Conservation (phyloP, 2,797 vertebrate genomes). For the Sebastes vulpes region DNA sequence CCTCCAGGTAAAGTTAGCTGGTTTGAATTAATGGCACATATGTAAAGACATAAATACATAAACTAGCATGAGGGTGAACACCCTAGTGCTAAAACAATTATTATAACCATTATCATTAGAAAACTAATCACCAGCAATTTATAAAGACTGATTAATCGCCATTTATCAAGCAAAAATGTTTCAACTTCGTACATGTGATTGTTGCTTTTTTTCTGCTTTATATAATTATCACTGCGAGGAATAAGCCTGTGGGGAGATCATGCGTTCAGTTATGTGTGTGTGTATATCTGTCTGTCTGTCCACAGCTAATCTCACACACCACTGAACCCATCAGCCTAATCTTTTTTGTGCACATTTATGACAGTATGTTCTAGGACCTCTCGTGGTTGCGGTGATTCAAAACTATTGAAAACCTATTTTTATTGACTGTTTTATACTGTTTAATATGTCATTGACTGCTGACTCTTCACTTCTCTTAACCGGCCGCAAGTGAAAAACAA, state of each 20-base stretch:
- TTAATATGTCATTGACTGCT: not conserved
- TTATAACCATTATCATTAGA: not conserved
- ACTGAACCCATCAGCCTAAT: not conserved
- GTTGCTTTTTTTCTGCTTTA: not conserved
- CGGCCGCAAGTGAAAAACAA: too few species aligned
- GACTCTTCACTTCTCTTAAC: not conserved
- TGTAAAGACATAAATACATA: not conserved
- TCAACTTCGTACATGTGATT: not conserved
- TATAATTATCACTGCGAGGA: not conserved
- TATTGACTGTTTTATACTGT: not conserved
- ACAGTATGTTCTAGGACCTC: not conserved
- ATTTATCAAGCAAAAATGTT: not conserved
- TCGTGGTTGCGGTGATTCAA: not conserved
- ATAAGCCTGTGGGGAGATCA: not conserved
- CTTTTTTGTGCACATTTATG: not conserved
- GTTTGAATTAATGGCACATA: conserved; percentile 11
- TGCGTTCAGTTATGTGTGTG: not conserved
- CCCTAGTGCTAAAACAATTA: not conserved
- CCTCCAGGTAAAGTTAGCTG: not conserved
- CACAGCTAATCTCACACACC: not conserved
- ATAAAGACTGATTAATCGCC: not conserved
- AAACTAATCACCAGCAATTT: not conserved
- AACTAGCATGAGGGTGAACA: not conserved
- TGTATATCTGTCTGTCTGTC: not conserved
- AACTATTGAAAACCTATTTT: not conserved